A percentile compares a stretch with the other conserved stretches of the same genome.
Conservation (phyloP, 2,113 vertebrate genomes). For the Gopherus evgoodei region DNA sequence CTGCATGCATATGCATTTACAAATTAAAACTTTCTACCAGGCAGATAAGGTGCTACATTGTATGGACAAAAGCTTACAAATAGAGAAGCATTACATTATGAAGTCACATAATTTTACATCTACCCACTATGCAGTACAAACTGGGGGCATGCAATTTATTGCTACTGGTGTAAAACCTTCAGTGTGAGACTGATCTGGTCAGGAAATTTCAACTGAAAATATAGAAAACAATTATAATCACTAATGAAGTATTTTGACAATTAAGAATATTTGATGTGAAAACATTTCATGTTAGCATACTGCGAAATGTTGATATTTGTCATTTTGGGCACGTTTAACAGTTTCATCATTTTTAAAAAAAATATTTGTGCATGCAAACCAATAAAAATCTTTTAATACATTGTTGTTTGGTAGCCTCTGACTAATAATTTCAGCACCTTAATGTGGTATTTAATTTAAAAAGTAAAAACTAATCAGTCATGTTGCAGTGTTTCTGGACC, state of each 20-base stretch:
- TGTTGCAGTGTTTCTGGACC: neutral
- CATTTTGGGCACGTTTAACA: neutral
- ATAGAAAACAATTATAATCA: neutral
- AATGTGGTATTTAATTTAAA: neutral
- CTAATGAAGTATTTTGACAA: neutral
- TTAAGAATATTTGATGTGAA: neutral
- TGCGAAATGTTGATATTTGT: neutral
- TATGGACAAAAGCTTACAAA: neutral
- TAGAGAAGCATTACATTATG: neutral
- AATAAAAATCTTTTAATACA: neutral
- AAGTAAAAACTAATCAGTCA: neutral
- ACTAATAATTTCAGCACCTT: neutral
- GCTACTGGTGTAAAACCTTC: neutral
- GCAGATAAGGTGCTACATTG: neutral
- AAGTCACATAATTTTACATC: neutral
- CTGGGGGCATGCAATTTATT: neutral
- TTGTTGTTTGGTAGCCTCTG: neutral
- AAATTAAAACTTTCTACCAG: neutral
- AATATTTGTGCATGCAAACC: neutral
- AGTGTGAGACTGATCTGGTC: neutral
- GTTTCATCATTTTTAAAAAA: neutral
- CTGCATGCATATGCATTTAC: neutral
- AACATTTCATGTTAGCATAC: neutral
- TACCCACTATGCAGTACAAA: neutral
- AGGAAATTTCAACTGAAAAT: neutral